Evolutionary conservation across 1,140 invertebrate genomes (phyloP).

Genomic region (Drosophila kurseongensis): DNA sequence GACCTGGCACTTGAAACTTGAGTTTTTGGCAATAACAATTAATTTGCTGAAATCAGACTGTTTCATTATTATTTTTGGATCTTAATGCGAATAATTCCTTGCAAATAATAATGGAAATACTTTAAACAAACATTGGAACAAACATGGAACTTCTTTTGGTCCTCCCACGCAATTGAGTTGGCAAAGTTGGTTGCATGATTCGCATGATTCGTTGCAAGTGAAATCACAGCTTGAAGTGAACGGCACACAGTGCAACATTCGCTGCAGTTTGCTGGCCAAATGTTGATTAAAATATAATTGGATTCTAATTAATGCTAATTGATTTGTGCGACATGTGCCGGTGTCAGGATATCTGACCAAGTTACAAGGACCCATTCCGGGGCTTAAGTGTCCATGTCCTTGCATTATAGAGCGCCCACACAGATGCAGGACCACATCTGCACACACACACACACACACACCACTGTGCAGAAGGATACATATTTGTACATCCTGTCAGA

Average conservation of each 20-base stretch:
- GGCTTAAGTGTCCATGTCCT: constrained; percentile 4
- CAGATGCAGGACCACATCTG: neutral
- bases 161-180: constrained; percentile 67
- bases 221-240: constrained; percentile 10
- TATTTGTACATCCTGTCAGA: constrained; percentile 6
- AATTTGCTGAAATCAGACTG: too few relatives aligned
- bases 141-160: neutral
- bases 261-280: constrained; percentile 21
- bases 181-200: constrained; percentile 65
- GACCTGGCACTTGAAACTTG: too few relatives aligned
- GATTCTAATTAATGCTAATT: constrained; percentile 76
- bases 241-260: neutral
- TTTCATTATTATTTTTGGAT: too few relatives aligned
- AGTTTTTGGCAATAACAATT: too few relatives aligned
- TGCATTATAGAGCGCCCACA: constrained; percentile 3
- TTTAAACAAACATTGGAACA: neutral
- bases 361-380: constrained; percentile 8
- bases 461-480: constrained; percentile 3
- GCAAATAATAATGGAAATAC: neutral
- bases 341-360: constrained; percentile 3
- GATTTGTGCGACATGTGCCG: constrained; percentile 59
- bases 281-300: constrained; percentile 76
- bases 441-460: constrained; percentile 1
- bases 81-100: neutral
- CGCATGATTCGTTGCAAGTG: constrained; percentile 54